Base-by-base conservation (phyloP, 2,113 vertebrate species). In the Paradoxurus hermaphroditus region DNA sequence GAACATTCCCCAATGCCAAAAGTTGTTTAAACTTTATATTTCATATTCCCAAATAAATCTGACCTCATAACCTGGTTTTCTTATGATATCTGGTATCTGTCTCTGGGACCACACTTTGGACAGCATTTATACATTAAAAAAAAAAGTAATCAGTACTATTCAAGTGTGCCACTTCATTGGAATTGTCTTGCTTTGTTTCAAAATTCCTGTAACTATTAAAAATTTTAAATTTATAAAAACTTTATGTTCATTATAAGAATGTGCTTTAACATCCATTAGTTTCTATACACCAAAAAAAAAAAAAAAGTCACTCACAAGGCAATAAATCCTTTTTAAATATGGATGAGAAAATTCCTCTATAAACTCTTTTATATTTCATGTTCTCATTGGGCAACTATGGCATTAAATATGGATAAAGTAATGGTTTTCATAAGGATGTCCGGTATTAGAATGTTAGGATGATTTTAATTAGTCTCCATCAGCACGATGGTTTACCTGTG, bases 391-490 rank as follows among this genome's bases (percentile, higher is more conserved):
- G 75, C 65, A 95, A 56, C 31, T 81, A 41, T 94, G 86, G n/a
- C 53, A 77, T 97, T 97, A 98, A 86, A 83, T 77, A 97, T 92
- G 59, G 10, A 90, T 67, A 59, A 41, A 84, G n/a, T 11, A 86
- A 15, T 46, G 82, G 82, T 92, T 93, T 97, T 68, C 8, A 81
- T 27, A 53, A 95, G 63, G n/a, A 96, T 84, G 93, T 79, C 16
- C 90, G 92, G 63, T 92, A 49, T 65, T 44, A 97, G 77, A 65
- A 94, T 81, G 78, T 70, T 91, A 98, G 97, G 46, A 96, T 56
- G 87, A 62, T 98, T 98, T 98, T 98, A 98, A 99, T 99, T 98
- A 98, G 97, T 98, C 85, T 97, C 91, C 97, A 98, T 97, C 97
- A 98, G 97, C 96, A 97, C 93, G 79, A 97, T 97, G 56, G 95